These are phyloP conservation scores for Stratiomys singularior DNA, from an alignment of 2,888 invertebrate genomes.

Conservation along the genomic window DNA sequence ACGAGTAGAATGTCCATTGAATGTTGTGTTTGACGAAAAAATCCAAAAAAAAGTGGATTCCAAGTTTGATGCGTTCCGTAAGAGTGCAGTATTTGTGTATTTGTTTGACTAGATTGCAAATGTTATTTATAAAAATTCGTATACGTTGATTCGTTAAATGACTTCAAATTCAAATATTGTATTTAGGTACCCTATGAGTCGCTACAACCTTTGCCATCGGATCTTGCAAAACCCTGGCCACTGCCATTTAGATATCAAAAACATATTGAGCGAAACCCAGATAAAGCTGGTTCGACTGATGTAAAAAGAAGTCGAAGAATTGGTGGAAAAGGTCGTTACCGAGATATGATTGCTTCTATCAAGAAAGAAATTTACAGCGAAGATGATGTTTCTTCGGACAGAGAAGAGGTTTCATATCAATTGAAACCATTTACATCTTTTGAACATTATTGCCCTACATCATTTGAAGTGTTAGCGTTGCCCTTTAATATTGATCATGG, in stretches of 20 bases:
- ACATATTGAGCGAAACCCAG: slow-evolving; percentile 57
- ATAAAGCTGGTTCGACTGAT: background rate
- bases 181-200: slow-evolving; percentile 70
- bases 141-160: background rate
- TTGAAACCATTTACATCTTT: slow-evolving; percentile 57
- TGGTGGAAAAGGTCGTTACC: slow-evolving; percentile 6
- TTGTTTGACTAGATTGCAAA: background rate
- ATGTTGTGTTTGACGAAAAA: too few species aligned
- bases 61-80: too few species aligned
- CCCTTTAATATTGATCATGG: slow-evolving; percentile 57
- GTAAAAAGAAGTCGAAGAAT: slow-evolving; percentile 32
- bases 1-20: too few species aligned
- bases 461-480: slow-evolving; percentile 56
- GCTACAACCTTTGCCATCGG: slow-evolving; percentile 72
- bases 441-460: slow-evolving; percentile 57
- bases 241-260: slow-evolving; percentile 69
- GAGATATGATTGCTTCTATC: background rate
- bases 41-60: too few species aligned
- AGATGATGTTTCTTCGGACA: slow-evolving; percentile 46
- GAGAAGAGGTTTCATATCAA: slow-evolving; percentile 55
- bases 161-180: background rate
- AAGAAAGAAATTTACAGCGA: slow-evolving; percentile 44
- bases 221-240: slow-evolving; percentile 76
- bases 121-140: background rate
- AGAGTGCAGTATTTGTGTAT: too few species aligned